A percentile compares a stretch with the other conserved stretches of the same genome.
Conservation (phyloP, 2,888 invertebrate species). For the Hedya salicella region DNA sequence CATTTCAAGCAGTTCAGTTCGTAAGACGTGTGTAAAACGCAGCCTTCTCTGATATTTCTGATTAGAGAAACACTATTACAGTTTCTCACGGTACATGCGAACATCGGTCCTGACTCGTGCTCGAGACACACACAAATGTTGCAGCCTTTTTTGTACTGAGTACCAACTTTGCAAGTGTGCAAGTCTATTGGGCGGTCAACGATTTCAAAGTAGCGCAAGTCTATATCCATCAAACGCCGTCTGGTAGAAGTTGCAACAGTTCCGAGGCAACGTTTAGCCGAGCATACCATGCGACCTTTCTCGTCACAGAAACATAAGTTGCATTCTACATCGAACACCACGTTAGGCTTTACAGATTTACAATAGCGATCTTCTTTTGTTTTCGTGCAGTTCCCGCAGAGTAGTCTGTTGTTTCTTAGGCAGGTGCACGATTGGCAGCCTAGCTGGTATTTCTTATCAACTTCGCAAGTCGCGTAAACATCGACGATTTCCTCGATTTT, state of each 20-base stretch:
- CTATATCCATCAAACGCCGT: constrained; percentile 26
- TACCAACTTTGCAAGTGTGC: constrained; percentile 59
- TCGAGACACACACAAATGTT: constrained; percentile 67
- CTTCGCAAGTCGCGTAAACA: constrained; percentile 69
- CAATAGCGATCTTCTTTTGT: constrained; percentile 48
- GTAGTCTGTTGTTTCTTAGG: constrained; percentile 73
- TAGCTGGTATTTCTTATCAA: constrained; percentile 69
- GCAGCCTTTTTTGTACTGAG: constrained; percentile 63
- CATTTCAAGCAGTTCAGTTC: constrained; percentile 65
- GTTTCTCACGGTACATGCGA: constrained; percentile 69
- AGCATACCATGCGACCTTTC: constrained; percentile 70
- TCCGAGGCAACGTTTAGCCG: constrained; percentile 66
- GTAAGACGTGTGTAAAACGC: constrained; percentile 60
- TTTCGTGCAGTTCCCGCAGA: constrained; percentile 68
- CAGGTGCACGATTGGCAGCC: constrained; percentile 84
- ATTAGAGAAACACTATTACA: constrained; percentile 50
- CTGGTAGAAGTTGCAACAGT: constrained; percentile 42
- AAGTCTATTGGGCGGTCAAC: constrained; percentile 51
- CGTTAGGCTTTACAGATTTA: constrained; percentile 53
- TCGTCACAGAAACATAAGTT: constrained; percentile 82
- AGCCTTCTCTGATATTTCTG: constrained; percentile 49
- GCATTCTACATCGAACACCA: constrained; percentile 75
- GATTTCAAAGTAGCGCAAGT: constrained; percentile 16
- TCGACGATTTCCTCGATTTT: constrained; percentile 48
- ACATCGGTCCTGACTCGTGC: constrained; percentile 57